phyloP scores from a whole-genome alignment of 92 coral and sea anemone genomes.

The Phenganax stokvisi region DNA sequence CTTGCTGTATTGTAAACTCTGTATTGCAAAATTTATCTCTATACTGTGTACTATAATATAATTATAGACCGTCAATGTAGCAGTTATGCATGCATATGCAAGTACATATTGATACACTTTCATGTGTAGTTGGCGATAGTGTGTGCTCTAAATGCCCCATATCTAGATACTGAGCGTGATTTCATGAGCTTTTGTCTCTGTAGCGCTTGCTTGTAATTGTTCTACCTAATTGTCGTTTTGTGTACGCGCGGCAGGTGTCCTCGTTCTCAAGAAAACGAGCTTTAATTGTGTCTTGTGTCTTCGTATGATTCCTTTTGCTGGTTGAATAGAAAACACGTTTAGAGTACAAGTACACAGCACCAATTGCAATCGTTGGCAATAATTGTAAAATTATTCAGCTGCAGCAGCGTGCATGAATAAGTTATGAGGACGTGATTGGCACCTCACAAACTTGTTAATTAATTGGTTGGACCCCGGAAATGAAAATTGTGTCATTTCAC shows the following conservation, averaged over 20 bases:
- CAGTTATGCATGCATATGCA: not conserved
- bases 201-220: not conserved
- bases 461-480: constrained; percentile 99
- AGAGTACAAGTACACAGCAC: constrained; percentile 4
- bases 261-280: constrained; percentile 28
- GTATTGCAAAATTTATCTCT: not conserved
- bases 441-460: constrained; percentile 95
- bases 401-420: constrained; percentile 81
- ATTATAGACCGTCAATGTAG: not conserved
- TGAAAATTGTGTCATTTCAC: constrained; percentile 62
- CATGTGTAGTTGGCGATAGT: not conserved
- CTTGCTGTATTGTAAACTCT: not conserved
- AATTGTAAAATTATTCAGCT: constrained; percentile 77
- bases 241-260: constrained; percentile 28
- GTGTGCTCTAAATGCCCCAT: not conserved
- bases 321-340: not conserved
- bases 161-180: constrained; percentile 19
- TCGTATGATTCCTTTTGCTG: constrained; percentile 11
- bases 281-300: constrained; percentile 8
- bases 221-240: constrained; percentile 30
- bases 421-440: constrained; percentile 91
- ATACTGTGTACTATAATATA: too few species aligned
- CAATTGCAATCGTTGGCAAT: constrained; percentile 22
- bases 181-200: constrained; percentile 1
- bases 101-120: not conserved